Evolutionary conservation across 2,113 vertebrate genomes (phyloP).

Genomic region (Apteryx owenii): DNA sequence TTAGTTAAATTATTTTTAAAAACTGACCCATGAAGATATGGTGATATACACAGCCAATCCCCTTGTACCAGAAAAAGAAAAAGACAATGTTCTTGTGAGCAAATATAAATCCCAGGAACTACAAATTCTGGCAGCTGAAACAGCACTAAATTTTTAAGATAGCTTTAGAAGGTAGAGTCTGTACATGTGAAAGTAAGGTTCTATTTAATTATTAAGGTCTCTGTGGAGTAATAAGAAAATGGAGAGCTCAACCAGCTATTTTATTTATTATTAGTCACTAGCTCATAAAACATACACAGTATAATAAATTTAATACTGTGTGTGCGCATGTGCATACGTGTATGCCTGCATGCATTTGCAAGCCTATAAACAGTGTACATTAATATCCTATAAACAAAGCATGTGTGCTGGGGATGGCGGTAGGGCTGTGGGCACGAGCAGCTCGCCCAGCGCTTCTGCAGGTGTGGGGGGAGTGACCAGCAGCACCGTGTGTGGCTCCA

Average conservation of each 20-base stretch:
- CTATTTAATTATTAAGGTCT: constrained; percentile 40
- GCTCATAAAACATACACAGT: not conserved
- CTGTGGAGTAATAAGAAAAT: constrained; percentile 24
- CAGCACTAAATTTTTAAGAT: not conserved
- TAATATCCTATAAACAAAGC: not conserved
- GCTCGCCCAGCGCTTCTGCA: too few species aligned
- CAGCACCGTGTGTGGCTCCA: too few species aligned
- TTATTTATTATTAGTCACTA: not conserved
- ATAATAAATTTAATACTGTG: not conserved
- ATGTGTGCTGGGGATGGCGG: not conserved
- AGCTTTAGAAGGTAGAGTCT: not conserved
- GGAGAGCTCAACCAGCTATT: not conserved
- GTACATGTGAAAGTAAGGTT: not conserved
- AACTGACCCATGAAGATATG: not conserved
- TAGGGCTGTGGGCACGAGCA: too few species aligned
- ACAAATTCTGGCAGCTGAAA: not conserved
- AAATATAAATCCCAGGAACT: not conserved
- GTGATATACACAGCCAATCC: not conserved
- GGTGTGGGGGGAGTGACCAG: too few species aligned
- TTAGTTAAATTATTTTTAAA: not conserved
- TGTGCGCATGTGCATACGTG: not conserved
- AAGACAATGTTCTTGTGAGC: not conserved
- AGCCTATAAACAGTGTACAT: not conserved
- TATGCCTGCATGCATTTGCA: not conserved
- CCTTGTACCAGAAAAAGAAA: not conserved